Conservation (phyloP, 2,888 invertebrate species). For the Eilema griseolum region DNA sequence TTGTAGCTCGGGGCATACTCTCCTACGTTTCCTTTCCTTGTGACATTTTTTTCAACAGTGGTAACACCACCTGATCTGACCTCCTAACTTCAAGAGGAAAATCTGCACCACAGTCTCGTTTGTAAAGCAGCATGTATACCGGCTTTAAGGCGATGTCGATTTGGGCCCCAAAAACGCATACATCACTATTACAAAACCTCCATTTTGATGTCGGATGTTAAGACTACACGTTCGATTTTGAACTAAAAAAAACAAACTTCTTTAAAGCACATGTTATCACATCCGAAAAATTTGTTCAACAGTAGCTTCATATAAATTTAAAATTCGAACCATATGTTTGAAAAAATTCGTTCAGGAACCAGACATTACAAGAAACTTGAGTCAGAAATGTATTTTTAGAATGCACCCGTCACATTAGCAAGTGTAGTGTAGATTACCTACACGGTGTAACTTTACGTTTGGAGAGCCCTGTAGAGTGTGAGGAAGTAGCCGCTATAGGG, state of each 20-base stretch:
- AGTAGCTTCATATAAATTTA: conserved; percentile 16
- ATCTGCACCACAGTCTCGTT: background rate
- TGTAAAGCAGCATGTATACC: background rate
- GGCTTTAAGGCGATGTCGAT: too few relatives aligned
- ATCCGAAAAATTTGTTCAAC: background rate
- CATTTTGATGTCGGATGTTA: background rate
- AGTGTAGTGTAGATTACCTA: conserved; percentile 30
- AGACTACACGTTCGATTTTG: background rate
- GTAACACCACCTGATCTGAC: too few relatives aligned
- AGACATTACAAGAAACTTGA: conserved; percentile 37
- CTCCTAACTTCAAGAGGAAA: too few relatives aligned
- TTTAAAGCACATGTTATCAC: conserved; percentile 11
- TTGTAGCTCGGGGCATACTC: too few relatives aligned
- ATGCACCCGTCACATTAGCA: conserved; percentile 32
- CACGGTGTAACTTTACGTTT: conserved; percentile 49
- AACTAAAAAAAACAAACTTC: background rate
- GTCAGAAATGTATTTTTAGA: conserved; percentile 39
- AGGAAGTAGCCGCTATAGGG: conserved; percentile 59
- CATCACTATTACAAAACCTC: too few relatives aligned
- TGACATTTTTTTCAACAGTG: too few relatives aligned
- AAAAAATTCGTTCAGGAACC: conserved; percentile 29
- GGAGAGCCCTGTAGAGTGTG: conserved; percentile 58
- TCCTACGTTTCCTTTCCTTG: too few relatives aligned
- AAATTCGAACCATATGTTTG: conserved; percentile 40
- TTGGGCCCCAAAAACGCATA: too few relatives aligned